Base-by-base conservation (phyloP, 64 coral and sea anemone genomes). In the Stylophora pistillata region DNA sequence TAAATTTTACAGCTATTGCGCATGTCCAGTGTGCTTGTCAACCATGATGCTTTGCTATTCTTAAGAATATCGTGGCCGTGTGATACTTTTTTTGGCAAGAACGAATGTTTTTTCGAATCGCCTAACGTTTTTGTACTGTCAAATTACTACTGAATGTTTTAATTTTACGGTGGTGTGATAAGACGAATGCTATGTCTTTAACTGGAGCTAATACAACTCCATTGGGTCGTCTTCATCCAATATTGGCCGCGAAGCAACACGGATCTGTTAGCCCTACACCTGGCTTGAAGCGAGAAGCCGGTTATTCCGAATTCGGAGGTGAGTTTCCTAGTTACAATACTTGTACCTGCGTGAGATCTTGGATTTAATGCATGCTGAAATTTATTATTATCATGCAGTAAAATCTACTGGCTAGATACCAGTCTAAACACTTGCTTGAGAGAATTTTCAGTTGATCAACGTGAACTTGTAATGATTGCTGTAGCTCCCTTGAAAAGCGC, bases 201-300 rank as follows among this genome's bases (percentile, higher is more conserved):
- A 92, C 97, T 15, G 97, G 97, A 72, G 97, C 97, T 20, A 99
- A 99, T 59, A 93, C 94, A 72, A 95, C 94, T 25, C 97, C 97
- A 12, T 86, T 99, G 70, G 97, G 97, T 53, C 86, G 93, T 74
- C 93, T 99, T 83, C 97, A 99, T 72, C 97, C 97, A 12, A 89
- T 99, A 73, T 89, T 99, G 58, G 97, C 97, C 30, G 93, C 93
- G 31, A 99, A 99, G 76, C 95, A 90, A 74, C 85, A 85, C 18
- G 55, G 58, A 17, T 74, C 74, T 78, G 63, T 54, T 15, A 28
- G 32, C 31, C 71, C 89, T n/a, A 76, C 58, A 27, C 69, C 86
- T 31, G 53, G 79, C 52, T 14, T 78, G 37, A 91, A 74, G 54
- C 56, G 85, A 89, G 75, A 86, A 2, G 77, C 82, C 94, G 37